Conservation (phyloP, 2,113 vertebrate species). For the Addax nasomaculatus region DNA sequence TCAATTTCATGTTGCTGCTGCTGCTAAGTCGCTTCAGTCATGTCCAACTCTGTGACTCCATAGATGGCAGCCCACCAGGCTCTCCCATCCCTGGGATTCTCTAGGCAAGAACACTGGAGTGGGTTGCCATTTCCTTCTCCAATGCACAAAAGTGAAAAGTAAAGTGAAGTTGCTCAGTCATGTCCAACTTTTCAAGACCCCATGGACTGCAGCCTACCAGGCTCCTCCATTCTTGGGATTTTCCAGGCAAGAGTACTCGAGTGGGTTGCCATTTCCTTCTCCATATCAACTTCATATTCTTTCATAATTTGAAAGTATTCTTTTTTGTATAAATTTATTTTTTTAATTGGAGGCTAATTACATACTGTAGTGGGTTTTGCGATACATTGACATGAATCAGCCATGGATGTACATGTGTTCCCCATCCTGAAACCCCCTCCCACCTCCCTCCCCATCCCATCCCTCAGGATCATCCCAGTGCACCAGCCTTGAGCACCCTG, state of each 20-base stretch:
- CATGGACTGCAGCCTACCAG: neutral
- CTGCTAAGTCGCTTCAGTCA: neutral
- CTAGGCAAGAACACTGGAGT: neutral
- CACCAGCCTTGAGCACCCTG: neutral
- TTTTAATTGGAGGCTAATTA: neutral
- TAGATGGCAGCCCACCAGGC: neutral
- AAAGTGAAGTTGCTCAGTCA: neutral
- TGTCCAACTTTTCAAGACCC: neutral
- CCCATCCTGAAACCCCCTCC: neutral
- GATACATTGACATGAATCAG: neutral
- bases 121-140: neutral
- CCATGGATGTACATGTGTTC: neutral
- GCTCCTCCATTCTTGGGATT: neutral
- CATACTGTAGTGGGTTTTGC: neutral
- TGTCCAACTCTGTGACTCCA: neutral
- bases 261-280: neutral
- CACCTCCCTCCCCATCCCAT: neutral
- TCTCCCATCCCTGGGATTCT: neutral
- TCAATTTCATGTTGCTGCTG: neutral
- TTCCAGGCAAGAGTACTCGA: neutral
- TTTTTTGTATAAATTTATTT: neutral
- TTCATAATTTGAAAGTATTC: neutral
- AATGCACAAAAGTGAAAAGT: neutral
- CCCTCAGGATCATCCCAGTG: neutral
- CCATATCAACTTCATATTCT: neutral